Base-by-base conservation (phyloP, 1,140 invertebrate genomes). In the Ceratosolen fusciceps region DNA sequence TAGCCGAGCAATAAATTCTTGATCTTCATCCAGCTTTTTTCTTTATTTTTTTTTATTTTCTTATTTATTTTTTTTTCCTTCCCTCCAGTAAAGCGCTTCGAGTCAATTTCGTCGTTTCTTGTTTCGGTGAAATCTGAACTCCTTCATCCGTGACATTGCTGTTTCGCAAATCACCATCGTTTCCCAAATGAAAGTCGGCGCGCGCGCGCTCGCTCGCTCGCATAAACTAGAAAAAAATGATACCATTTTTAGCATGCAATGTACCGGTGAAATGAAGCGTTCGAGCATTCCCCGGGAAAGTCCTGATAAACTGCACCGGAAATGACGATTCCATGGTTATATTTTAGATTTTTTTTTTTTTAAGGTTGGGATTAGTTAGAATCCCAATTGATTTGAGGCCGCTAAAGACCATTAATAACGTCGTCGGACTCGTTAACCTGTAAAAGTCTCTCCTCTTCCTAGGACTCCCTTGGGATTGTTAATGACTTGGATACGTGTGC, bases 121-220 rank as follows among this genome's bases (percentile, higher is more conserved):
- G 47, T 78, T 56, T 74, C 58, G 58, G 7, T n/a, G 56, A 74
- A 74, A 74, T 21, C 72, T 47, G 54, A 56, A 79, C 9, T 62
- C 31, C 52, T 72, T 79, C 78, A 70, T 65, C 71, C 78, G 52
- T 74, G 78, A 74, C 72, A 79, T 74, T 68, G 72, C 72, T 79
- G 37, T 65, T 74, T 79, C 60, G 72, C 78, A 79, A 79, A 79
- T 79, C 78, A 79, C 78, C 78, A 47, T 74, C 72, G 16, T 74
- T 58, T 79, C 72, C 62, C 62, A 43, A 74, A 79, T 70, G 43
- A 74, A 74, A 74, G 71, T 74, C 78, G 74, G 31, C 34, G 37
- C 0, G 19, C n/a, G n/a, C n/a, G n/a, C n/a, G n/a, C n/a, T n/a
- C n/a, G n/a, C n/a, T n/a, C n/a, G n/a, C 34, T 29, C 58, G 31